Conservation (phyloP, 2,797 vertebrate genomes). For the Sphenopsis melanotis region DNA sequence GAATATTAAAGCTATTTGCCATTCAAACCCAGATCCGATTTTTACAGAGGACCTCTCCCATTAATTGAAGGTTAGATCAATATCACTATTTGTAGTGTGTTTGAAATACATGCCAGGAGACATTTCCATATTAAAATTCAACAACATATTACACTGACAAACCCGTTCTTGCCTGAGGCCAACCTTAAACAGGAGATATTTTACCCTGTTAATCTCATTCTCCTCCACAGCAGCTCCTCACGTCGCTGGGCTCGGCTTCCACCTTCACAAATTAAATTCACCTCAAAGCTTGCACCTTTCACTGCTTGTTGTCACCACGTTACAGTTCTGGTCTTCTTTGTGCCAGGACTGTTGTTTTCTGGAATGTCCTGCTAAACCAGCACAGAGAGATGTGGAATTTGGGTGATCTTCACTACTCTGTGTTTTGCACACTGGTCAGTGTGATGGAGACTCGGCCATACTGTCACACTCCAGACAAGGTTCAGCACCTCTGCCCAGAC, state of each 20-base stretch:
- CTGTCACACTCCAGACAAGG: rapidly evolving
- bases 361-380: background rate
- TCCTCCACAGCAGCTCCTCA: background rate
- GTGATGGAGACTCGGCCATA: rapidly evolving
- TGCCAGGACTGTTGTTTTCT: background rate
- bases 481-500: background rate
- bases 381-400: background rate
- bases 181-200: background rate
- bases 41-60: background rate
- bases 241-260: background rate
- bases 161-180: background rate
- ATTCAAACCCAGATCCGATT: background rate
- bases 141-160: background rate
- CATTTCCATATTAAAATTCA: conserved; percentile 34
- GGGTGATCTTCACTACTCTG: background rate
- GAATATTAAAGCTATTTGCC: conserved; percentile 21
- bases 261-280: background rate
- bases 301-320: background rate
- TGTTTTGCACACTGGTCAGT: background rate
- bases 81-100: background rate
- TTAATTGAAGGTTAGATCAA: conserved; percentile 29
- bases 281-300: background rate
- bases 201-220: background rate
- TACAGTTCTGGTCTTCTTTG: background rate
- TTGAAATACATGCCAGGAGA: background rate